Evolutionary conservation across 2,113 vertebrate species (phyloP).

Genomic region (Phodopus roborovskii): DNA sequence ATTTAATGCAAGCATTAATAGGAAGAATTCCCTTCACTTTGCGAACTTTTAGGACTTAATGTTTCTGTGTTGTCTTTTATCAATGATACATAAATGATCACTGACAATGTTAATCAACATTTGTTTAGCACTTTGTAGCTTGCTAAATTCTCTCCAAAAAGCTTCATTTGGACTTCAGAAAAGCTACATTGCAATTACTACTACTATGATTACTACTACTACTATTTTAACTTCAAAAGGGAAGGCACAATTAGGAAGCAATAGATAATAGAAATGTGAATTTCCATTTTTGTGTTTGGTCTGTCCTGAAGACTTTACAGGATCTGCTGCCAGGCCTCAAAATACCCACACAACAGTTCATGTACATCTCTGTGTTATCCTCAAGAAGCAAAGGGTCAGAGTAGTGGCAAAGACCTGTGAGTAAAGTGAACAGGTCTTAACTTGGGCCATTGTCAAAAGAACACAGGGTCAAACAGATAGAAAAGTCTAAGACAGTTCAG

Average conservation of each 20-base stretch:
- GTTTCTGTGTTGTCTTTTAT: constrained; percentile 36
- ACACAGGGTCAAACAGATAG: not conserved
- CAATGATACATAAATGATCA: not conserved
- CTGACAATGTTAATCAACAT: not conserved
- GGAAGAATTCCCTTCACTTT: not conserved
- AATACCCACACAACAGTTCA: not conserved
- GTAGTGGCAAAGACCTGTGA: not conserved
- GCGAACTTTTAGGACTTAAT: not conserved
- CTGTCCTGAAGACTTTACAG: not conserved
- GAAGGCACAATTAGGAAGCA: not conserved
- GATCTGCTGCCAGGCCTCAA: not conserved
- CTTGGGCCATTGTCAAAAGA: not conserved
- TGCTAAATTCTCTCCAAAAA: not conserved
- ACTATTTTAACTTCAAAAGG: not conserved
- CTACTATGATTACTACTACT: not conserved
- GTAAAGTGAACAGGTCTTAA: not conserved
- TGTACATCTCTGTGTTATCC: not conserved
- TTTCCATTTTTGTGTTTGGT: not conserved
- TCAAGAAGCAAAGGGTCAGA: not conserved
- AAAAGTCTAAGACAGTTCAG: not conserved
- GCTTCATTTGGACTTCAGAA: constrained; percentile 15
- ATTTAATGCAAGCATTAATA: not conserved
- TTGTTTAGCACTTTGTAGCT: constrained; percentile 19
- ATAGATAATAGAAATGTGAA: not conserved
- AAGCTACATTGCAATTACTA: not conserved